phyloP scores from a whole-genome alignment of 2,888 invertebrate genomes.

The Oasisia sp. region DNA sequence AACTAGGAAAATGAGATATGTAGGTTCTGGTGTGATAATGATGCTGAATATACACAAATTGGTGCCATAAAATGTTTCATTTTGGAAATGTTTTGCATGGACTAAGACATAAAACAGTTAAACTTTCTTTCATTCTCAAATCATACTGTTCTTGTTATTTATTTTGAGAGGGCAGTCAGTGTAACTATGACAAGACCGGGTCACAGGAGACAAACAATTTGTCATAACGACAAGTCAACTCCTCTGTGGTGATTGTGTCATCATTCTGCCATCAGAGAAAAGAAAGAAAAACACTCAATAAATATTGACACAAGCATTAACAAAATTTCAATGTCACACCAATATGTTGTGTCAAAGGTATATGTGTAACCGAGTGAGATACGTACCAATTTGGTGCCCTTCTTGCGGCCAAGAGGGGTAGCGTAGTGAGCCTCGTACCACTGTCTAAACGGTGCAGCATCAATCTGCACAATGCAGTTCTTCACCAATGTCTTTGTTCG shows the following conservation, averaged over 20 bases:
- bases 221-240: not conserved
- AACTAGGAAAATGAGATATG: too few species aligned
- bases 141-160: not conserved
- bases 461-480: conserved; percentile 95
- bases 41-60: not conserved
- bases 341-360: not conserved
- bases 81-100: not conserved
- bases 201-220: not conserved
- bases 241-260: not conserved
- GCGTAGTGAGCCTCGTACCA: conserved; percentile 99
- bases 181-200: conserved; percentile 57
- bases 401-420: conserved; percentile 94
- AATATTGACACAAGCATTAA: not conserved
- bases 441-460: conserved; percentile 97
- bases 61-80: not conserved
- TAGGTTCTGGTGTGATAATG: not conserved
- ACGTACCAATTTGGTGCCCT: conserved; percentile 83
- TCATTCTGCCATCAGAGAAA: not conserved
- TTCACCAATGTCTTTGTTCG: conserved; percentile 99
- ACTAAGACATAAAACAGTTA: not conserved
- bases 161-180: conserved; percentile 47
- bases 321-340: not conserved
- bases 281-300: not conserved
- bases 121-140: not conserved
- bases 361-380: conserved; percentile 59